Base-by-base conservation (phyloP, 2,113 vertebrate species). In the Empidonax alnorum region DNA sequence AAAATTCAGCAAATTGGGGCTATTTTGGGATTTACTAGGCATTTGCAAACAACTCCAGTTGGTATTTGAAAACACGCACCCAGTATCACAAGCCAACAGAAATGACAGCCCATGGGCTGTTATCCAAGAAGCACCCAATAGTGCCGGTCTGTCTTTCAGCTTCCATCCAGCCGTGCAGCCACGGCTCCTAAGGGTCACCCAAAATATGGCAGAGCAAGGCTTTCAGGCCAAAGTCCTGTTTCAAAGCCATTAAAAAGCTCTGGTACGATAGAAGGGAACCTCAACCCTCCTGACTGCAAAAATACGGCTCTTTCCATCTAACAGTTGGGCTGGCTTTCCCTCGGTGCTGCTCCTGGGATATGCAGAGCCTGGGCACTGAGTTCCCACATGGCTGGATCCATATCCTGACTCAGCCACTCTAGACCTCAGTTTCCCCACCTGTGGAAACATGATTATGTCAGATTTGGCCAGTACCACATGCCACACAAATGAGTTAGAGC, bases 41-140 rank as follows among this genome's bases (percentile, higher is more conserved):
- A 95, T 97, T 95, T 96, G 74, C 94, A 97, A 97, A 97, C 97
- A 97, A 91, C 93, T 97, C 91, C 87, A 94, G 91, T 97, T 87
- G 87, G 81, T 96, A 97, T 97, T 95, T 95, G 94, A 93, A 97
- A 97, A 97, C 95, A 96, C 37, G 78, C 71, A 87, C 62, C 4
- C 31, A 75, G 66, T 58, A 92, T 75, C 87, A 90, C 78, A 90
- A 93, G 95, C 89, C 93, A 94, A 89, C 39, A 93, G 85, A 84
- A 84, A 31, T 49, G 87, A 79, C 89, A 84, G 74, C 62, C 90
- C 94, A 28, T 9, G 62, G 63, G 91, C 80, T 73, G 79, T 30
- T 87, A 46, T 75, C 89, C 79, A 94, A 91, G 89, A 58, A 87
- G 41, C 84, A 84, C 50, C 72, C 25, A 1, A 65, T 1, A 50